These are phyloP conservation scores for Myotis planiceps DNA, from an alignment of 2,797 vertebrate genomes.

Conservation along the genomic window DNA sequence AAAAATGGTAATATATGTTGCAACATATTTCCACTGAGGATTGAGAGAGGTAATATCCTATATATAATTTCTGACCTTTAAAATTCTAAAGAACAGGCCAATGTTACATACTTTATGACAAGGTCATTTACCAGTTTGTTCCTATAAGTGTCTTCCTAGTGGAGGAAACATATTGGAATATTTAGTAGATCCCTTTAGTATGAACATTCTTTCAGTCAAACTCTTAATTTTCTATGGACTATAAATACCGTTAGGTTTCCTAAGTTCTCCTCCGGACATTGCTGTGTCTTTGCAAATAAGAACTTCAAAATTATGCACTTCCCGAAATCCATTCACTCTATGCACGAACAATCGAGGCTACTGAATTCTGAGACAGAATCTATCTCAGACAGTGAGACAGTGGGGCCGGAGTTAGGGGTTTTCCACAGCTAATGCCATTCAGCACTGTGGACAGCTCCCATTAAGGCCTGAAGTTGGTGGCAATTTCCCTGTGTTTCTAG, in stretches of 20 bases:
- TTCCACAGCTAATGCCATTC: conserved; percentile 52
- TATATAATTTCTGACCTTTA: neutral
- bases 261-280: neutral
- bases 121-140: neutral
- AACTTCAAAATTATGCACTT: neutral
- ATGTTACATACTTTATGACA: neutral
- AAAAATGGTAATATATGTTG: neutral
- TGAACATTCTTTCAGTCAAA: conserved; percentile 31
- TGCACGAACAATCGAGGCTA: neutral
- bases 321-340: neutral
- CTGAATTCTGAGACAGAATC: neutral
- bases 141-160: neutral
- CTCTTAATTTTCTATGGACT: neutral
- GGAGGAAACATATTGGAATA: neutral
- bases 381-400: neutral
- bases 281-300: neutral
- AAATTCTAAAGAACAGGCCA: conserved; percentile 28
- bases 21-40: neutral
- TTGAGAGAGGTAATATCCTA: neutral
- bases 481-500: conserved; percentile 3
- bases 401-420: neutral
- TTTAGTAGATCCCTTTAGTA: neutral
- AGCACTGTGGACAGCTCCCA: conserved; percentile 84
- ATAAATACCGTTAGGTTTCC: neutral
- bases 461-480: neutral